Evolutionary conservation across 2,113 vertebrate genomes (phyloP).

Genomic region (Bos indicus): DNA sequence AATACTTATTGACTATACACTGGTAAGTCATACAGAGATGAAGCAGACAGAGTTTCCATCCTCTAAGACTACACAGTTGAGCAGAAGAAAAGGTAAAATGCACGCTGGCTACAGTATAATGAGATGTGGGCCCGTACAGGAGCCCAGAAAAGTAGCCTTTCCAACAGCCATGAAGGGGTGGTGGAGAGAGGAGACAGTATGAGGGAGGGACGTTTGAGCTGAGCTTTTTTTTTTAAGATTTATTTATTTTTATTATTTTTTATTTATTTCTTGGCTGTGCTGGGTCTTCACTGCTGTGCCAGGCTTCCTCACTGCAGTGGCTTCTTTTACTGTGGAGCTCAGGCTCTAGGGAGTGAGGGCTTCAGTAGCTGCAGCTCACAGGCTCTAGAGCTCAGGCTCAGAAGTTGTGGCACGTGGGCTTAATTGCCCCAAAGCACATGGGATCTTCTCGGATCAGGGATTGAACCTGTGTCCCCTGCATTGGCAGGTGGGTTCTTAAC

Average conservation of each 20-base stretch:
- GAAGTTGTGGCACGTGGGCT: neutral
- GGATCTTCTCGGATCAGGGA: neutral
- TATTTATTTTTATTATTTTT: neutral
- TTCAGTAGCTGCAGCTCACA: neutral
- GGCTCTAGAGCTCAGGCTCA: neutral
- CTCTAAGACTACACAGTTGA: neutral
- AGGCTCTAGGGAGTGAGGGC: neutral
- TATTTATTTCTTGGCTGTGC: neutral
- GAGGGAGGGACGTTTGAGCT: neutral
- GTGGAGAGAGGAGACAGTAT: neutral
- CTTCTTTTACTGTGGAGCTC: neutral
- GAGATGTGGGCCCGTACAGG: neutral
- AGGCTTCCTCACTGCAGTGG: neutral
- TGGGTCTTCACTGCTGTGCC: neutral
- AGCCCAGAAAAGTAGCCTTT: neutral
- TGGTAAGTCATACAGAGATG: neutral
- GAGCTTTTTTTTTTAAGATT: neutral
- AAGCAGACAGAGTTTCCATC: neutral
- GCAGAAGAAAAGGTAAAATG: neutral
- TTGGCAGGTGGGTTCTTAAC: neutral
- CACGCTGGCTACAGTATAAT: neutral
- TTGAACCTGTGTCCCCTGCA: neutral
- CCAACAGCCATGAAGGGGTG: accelerated
- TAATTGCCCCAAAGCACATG: neutral
- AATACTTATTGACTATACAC: neutral